Conservation (phyloP, 2,797 vertebrate species). For the Orestias chungarensis region DNA sequence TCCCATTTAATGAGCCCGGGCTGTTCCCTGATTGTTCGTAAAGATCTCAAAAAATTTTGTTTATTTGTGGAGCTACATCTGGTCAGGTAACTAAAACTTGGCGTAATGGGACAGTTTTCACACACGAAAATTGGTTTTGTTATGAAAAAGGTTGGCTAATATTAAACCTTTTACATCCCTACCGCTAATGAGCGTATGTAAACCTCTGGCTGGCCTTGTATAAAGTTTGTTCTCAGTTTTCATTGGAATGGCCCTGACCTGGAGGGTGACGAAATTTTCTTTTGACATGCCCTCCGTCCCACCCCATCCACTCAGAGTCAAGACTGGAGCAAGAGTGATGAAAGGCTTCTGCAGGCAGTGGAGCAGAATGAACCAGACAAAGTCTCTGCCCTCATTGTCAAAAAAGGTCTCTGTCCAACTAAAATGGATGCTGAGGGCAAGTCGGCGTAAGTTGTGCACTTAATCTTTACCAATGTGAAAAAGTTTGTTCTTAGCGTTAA, state of each 20-base stretch:
- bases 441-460: constrained; percentile 88
- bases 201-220: neutral
- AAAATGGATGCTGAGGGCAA: constrained; percentile 94
- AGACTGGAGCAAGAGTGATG: constrained; percentile 95
- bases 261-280: neutral
- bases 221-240: constrained; percentile 34
- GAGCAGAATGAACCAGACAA: constrained; percentile 94
- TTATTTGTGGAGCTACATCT: neutral
- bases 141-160: neutral
- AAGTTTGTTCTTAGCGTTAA: neutral
- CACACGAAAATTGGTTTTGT: neutral
- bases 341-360: constrained; percentile 93
- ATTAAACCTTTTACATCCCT: neutral
- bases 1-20: neutral
- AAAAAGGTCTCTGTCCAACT: constrained; percentile 93
- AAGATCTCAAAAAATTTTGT: neutral
- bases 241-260: constrained; percentile 32
- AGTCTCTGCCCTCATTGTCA: constrained; percentile 88
- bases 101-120: neutral
- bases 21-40: neutral
- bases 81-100: neutral
- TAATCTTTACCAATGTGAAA: neutral
- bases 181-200: neutral
- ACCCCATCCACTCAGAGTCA: constrained; percentile 85
- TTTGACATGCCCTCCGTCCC: constrained; percentile 46